phyloP scores from a whole-genome alignment of 2,113 vertebrate genomes.

The Burhinus oedicnemus region DNA sequence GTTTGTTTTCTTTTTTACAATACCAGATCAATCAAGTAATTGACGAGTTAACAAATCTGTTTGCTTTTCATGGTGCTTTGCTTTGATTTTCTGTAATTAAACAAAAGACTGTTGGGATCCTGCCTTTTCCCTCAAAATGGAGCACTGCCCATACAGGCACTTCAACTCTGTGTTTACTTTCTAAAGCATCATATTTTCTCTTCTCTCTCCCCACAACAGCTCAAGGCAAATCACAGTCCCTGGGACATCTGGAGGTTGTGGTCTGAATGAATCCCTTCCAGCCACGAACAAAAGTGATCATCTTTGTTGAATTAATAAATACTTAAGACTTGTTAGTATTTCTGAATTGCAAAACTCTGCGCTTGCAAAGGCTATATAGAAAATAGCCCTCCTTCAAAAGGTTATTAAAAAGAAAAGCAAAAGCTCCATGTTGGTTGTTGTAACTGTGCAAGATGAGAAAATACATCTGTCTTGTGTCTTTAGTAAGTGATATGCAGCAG shows the following conservation, averaged over 20 bases:
- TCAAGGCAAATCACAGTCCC: not conserved
- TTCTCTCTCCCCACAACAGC: not conserved
- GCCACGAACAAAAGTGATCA: not conserved
- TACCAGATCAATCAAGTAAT: not conserved
- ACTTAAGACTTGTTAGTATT: not conserved
- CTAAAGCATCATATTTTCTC: not conserved
- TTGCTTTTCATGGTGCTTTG: not conserved
- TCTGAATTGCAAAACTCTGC: slow-evolving; percentile 5
- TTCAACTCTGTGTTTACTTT: not conserved
- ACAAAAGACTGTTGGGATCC: not conserved
- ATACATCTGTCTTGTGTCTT: not conserved
- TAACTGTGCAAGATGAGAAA: not conserved
- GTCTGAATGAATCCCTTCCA: not conserved
- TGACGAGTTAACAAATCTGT: not conserved
- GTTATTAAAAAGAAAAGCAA: not conserved
- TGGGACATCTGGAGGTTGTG: not conserved
- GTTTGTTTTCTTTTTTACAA: not conserved
- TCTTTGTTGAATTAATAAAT: slow-evolving; percentile 20
- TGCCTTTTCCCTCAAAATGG: not conserved
- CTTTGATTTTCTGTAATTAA: slow-evolving; percentile 1
- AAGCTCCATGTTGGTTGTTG: not conserved
- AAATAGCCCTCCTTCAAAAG: not conserved
- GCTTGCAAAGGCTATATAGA: not conserved
- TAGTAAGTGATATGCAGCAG: not conserved
- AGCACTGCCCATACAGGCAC: not conserved